These are phyloP conservation scores for Hydriomena furcata DNA, from an alignment of 2,888 invertebrate genomes.

Conservation along the genomic window DNA sequence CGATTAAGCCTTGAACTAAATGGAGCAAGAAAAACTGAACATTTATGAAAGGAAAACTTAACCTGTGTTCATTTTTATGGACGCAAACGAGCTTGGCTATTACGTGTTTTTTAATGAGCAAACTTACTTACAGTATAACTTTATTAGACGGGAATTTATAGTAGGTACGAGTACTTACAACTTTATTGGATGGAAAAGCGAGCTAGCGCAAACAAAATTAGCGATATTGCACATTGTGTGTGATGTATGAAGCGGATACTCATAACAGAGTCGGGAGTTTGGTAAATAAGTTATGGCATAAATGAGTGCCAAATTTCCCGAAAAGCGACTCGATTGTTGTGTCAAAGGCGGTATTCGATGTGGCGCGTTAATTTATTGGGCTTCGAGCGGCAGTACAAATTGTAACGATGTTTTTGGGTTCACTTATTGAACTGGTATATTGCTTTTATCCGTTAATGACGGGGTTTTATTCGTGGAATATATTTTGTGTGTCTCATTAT, in stretches of 20 bases:
- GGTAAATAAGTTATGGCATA: slow-evolving; percentile 40
- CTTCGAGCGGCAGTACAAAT: slow-evolving; percentile 31
- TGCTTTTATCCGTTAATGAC: neutral
- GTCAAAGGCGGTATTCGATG: slow-evolving; percentile 48
- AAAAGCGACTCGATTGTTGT: slow-evolving; percentile 40
- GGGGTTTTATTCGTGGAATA: neutral
- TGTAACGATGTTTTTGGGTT: slow-evolving; percentile 19
- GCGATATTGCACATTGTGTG: slow-evolving; percentile 28
- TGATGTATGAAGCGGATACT: slow-evolving; percentile 26
- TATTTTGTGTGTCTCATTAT: too few species aligned
- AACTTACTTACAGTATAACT: slow-evolving; percentile 15
- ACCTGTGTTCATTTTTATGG: slow-evolving; percentile 28
- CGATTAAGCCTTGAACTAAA: slow-evolving; percentile 30
- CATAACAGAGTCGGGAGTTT: slow-evolving; percentile 23
- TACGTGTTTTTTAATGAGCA: slow-evolving; percentile 17
- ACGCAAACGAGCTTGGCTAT: slow-evolving; percentile 10
- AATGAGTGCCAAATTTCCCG: slow-evolving; percentile 40
- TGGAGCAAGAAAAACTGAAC: slow-evolving; percentile 26
- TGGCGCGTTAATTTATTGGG: slow-evolving; percentile 55
- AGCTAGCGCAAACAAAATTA: slow-evolving; percentile 26
- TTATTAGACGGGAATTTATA: slow-evolving; percentile 16
- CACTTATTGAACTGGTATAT: slow-evolving; percentile 8
- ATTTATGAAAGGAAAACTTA: slow-evolving; percentile 28
- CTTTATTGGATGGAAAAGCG: slow-evolving; percentile 16
- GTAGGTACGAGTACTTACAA: too few species aligned